Conservation (phyloP, 2,888 invertebrate species). For the Hirtodrosophila cameraria region DNA sequence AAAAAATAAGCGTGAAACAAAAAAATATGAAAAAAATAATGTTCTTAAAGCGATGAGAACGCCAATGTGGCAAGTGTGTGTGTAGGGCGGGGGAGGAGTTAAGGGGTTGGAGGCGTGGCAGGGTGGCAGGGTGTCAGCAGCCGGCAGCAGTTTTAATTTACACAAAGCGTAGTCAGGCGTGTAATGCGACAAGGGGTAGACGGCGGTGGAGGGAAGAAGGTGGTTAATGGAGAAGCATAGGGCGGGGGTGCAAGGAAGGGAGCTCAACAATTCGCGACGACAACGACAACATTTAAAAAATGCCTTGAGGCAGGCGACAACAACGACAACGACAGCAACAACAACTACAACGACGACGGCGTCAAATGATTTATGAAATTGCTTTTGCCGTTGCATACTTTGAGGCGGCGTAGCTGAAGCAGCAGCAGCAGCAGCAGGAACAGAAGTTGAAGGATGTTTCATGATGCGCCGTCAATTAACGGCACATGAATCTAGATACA, state of each 20-base stretch:
- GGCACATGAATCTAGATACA: not conserved
- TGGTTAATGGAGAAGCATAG: not conserved
- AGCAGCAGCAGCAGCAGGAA: not conserved
- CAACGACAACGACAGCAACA: conserved; percentile 15
- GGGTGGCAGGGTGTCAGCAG: conserved; percentile 30
- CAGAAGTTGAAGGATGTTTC: conserved; percentile 7
- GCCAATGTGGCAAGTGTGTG: not conserved
- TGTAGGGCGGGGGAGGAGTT: not conserved
- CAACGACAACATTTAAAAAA: conserved; percentile 71
- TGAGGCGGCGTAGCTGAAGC: not conserved
- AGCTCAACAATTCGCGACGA: conserved; percentile 36
- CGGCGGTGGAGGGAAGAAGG: not conserved
- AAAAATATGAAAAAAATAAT: conserved; percentile 24
- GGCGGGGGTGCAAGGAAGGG: not conserved
- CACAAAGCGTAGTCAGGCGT: conserved; percentile 78
- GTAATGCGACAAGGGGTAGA: conserved; percentile 58
- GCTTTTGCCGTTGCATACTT: conserved; percentile 71
- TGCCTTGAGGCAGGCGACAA: conserved; percentile 65
- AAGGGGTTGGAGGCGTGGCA: not conserved
- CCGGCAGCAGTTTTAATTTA: conserved; percentile 78
- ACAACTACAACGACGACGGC: conserved; percentile 45
- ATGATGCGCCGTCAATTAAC: conserved; percentile 28
- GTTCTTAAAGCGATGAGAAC: conserved; percentile 39
- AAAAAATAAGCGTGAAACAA: conserved; percentile 1
- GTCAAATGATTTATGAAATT: conserved; percentile 84